Conservation (phyloP, 2,113 vertebrate species). For the Gavia stellata region DNA sequence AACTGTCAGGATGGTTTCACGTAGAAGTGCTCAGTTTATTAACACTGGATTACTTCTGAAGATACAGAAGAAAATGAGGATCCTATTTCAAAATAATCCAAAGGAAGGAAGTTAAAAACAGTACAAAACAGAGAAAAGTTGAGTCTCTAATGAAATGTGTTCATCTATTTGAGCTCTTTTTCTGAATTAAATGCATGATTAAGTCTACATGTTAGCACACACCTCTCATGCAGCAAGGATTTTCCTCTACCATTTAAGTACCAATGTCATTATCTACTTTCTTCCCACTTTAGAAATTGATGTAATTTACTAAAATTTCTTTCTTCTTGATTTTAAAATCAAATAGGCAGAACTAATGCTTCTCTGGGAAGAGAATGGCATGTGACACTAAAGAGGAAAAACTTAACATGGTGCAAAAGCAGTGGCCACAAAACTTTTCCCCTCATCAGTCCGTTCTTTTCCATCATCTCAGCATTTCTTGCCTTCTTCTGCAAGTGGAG, state of each 20-base stretch:
- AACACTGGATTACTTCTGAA: neutral
- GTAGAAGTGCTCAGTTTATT: neutral
- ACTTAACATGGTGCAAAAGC: neutral
- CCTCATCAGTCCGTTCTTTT: neutral
- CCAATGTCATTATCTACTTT: neutral
- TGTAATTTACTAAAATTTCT: neutral
- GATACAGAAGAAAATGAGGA: neutral
- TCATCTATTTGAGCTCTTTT: neutral
- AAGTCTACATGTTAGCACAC: neutral
- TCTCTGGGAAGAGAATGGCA: neutral
- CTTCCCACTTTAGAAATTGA: neutral
- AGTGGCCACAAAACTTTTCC: neutral
- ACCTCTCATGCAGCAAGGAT: neutral
- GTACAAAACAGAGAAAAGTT: neutral
- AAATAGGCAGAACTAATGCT: neutral
- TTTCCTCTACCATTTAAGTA: neutral
- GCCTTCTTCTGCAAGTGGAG: neutral
- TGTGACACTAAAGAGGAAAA: neutral
- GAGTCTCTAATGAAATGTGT: neutral
- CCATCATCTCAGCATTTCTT: neutral
- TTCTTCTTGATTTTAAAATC: neutral
- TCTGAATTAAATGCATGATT: neutral
- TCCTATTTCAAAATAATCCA: neutral
- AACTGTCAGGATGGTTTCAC: neutral
- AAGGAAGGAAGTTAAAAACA: neutral